These are phyloP conservation scores for Lota lota DNA, from an alignment of 2,113 vertebrate genomes.

Conservation along the genomic window DNA sequence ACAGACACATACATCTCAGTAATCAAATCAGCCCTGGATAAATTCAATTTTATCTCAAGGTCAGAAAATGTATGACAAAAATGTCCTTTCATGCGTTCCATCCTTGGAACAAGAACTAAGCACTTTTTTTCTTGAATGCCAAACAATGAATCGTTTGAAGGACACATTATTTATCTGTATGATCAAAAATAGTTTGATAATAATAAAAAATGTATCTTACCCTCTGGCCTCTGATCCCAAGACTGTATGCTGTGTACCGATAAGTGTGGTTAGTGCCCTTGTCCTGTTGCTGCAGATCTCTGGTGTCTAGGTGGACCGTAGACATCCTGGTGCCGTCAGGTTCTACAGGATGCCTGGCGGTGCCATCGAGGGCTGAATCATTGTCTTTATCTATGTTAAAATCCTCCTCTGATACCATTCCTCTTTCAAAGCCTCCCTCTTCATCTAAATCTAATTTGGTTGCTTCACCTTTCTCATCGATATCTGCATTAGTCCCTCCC, in stretches of 20 bases:
- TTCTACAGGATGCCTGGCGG: slow-evolving; percentile 1
- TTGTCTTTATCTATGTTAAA: not conserved
- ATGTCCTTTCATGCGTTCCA: not conserved
- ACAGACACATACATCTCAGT: slow-evolving; percentile 10
- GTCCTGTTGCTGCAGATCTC: slow-evolving; percentile 13
- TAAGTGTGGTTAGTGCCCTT: not conserved
- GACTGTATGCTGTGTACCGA: not conserved
- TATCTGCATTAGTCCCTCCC: not conserved
- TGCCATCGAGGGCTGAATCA: slow-evolving; percentile 16
- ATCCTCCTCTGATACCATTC: not conserved
- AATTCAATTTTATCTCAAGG: slow-evolving; percentile 48
- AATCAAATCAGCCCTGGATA: slow-evolving; percentile 43
- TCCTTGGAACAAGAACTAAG: not conserved
- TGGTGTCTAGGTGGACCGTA: slow-evolving; percentile 18
- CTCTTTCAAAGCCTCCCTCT: slow-evolving; percentile 1
- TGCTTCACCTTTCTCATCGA: slow-evolving; percentile 2
- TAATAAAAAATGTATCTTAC: slow-evolving; percentile 30
- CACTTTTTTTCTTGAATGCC: not conserved
- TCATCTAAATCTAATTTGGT: not conserved
- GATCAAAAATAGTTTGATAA: not conserved
- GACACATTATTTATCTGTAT: too few relatives aligned
- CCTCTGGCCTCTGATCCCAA: slow-evolving; percentile 45
- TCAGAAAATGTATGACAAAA: slow-evolving; percentile 16
- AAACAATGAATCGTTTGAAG: not conserved
- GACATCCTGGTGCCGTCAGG: not conserved